These are phyloP conservation scores for Nemotelus pantherinus DNA, from an alignment of 2,888 invertebrate genomes.

Conservation along the genomic window DNA sequence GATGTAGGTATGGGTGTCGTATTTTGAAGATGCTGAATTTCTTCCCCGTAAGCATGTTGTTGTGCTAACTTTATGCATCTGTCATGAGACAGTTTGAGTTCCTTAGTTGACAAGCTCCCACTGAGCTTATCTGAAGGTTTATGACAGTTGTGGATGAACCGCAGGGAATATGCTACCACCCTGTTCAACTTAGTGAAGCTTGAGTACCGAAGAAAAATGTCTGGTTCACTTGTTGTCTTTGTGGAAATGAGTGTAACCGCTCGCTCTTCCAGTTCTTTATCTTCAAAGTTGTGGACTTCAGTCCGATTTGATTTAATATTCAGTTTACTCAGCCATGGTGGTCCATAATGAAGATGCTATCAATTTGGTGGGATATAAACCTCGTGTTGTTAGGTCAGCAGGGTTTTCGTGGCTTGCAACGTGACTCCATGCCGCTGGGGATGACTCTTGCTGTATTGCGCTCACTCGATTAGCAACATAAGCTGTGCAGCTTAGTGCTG, in stretches of 20 bases:
- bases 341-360: conserved; percentile 51
- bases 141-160: not conserved
- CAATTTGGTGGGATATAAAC: conserved; percentile 47
- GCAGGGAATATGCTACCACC: not conserved
- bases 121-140: too few relatives aligned
- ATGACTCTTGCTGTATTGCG: conserved; percentile 47
- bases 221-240: not conserved
- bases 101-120: too few relatives aligned
- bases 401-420: conserved; percentile 51
- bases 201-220: not conserved
- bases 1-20: too few relatives aligned
- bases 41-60: too few relatives aligned
- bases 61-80: too few relatives aligned
- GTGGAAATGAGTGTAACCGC: not conserved
- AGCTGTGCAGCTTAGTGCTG: conserved; percentile 52
- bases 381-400: conserved; percentile 53
- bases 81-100: too few relatives aligned
- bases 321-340: conserved; percentile 42
- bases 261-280: not conserved
- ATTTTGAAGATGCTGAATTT: too few relatives aligned
- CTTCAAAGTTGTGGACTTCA: not conserved
- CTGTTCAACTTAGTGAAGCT: not conserved
- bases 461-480: conserved; percentile 53
- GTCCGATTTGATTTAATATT: too few relatives aligned
- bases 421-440: conserved; percentile 50